phyloP scores from a whole-genome alignment of 2,888 invertebrate species.

The Metalampra italica region DNA sequence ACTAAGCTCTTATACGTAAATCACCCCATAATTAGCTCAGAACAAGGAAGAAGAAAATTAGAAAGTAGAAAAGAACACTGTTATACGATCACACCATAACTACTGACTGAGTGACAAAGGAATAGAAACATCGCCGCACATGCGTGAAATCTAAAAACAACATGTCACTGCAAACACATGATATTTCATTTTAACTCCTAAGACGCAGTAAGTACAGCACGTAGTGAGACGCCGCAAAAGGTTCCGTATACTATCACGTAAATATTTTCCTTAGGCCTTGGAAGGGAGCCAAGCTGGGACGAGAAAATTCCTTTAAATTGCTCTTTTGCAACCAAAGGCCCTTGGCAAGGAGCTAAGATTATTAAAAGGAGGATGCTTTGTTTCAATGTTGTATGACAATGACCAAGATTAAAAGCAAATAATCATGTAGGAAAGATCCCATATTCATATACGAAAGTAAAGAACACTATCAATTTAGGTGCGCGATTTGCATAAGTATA shows the following conservation, averaged over 20 bases:
- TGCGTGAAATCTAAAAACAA: too few species aligned
- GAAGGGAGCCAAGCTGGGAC: constrained; percentile 38
- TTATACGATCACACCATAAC: background rate
- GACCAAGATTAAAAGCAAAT: too few species aligned
- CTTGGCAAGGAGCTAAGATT: background rate
- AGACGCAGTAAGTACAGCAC: background rate
- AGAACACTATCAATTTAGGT: too few species aligned
- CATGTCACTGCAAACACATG: background rate
- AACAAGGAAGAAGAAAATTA: too few species aligned
- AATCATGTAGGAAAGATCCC: too few species aligned
- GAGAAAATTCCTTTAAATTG: constrained; percentile 25
- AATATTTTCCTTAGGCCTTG: constrained; percentile 52
- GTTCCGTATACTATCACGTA: constrained; percentile 22
- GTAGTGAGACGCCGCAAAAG: constrained; percentile 2
- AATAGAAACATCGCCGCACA: background rate
- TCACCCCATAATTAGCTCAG: too few species aligned
- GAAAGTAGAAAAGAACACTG: too few species aligned
- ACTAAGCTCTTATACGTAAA: too few species aligned
- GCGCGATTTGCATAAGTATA: too few species aligned
- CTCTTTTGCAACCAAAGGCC: constrained; percentile 20
- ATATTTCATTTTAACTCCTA: background rate
- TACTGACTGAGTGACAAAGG: background rate
- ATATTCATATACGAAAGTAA: too few species aligned
- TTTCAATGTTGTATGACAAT: background rate
- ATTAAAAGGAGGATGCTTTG: background rate